These are phyloP conservation scores for Orthonyx spaldingii DNA, from an alignment of 2,113 vertebrate species.

Conservation along the genomic window DNA sequence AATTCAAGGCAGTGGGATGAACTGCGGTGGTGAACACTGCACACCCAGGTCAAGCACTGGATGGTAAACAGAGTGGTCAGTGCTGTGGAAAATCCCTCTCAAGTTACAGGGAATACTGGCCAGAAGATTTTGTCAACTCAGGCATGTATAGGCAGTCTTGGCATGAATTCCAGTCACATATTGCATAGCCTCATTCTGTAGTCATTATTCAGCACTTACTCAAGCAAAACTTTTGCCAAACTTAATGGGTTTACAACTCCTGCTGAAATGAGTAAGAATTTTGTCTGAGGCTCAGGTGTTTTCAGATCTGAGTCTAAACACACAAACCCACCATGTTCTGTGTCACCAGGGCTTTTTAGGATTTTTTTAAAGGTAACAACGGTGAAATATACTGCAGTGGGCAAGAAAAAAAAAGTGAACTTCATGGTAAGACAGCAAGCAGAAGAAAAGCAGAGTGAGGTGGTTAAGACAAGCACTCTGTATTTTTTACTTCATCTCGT, in stretches of 20 bases:
- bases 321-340: neutral
- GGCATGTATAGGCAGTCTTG: conserved; percentile 7
- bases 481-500: neutral
- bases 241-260: conserved; percentile 10
- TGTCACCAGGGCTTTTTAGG: neutral
- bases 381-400: neutral
- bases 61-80: neutral
- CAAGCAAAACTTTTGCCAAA: conserved; percentile 57
- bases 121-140: conserved; percentile 1
- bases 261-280: neutral
- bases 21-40: neutral
- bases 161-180: conserved; percentile 46
- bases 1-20: neutral
- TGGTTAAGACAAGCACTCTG: neutral
- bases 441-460: neutral
- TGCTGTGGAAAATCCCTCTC: neutral
- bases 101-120: neutral
- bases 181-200: conserved; percentile 42
- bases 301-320: neutral
- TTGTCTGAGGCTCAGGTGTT: neutral
- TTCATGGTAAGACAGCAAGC: neutral
- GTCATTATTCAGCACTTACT: conserved; percentile 63
- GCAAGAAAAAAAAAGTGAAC: neutral
- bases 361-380: neutral
- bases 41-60: neutral